These are phyloP conservation scores for Zaprionus ghesquierei DNA, from an alignment of 1,140 invertebrate genomes.

Conservation along the genomic window DNA sequence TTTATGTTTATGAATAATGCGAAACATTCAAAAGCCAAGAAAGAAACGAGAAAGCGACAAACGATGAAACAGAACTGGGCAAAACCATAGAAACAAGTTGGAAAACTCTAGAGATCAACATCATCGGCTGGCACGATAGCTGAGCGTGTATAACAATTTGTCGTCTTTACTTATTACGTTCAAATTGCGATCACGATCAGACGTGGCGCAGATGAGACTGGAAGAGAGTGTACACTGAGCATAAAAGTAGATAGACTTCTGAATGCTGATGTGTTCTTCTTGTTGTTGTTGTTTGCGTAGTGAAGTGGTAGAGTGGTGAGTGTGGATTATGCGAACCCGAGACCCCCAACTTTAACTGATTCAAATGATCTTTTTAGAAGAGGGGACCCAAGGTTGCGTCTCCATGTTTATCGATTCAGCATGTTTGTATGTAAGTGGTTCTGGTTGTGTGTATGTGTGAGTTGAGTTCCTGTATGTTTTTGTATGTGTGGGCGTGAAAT, in stretches of 20 bases:
- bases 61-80: constrained; percentile 13
- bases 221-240: constrained; percentile 6
- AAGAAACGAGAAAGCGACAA: constrained; percentile 12
- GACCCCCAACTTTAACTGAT: not conserved
- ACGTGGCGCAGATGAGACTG: not conserved
- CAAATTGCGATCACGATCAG: not conserved
- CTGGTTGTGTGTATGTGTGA: constrained; percentile 7
- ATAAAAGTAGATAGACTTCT: not conserved
- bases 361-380: not conserved
- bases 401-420: not conserved
- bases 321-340: not conserved
- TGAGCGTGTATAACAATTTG: not conserved
- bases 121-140: not conserved
- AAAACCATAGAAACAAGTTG: constrained; percentile 28
- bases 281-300: not conserved
- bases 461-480: constrained; percentile 2
- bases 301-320: not conserved
- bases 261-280: not conserved
- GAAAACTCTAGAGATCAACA: constrained; percentile 19
- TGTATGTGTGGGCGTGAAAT: constrained; percentile 45
- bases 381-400: not conserved
- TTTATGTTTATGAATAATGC: constrained; percentile 38
- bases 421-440: constrained; percentile 9
- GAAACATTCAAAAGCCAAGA: constrained; percentile 63
- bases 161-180: not conserved